Evolutionary conservation across 2,888 invertebrate species (phyloP), one percentile per base, ranked within the genome.

Genomic region (Stenurella melanura): DNA sequence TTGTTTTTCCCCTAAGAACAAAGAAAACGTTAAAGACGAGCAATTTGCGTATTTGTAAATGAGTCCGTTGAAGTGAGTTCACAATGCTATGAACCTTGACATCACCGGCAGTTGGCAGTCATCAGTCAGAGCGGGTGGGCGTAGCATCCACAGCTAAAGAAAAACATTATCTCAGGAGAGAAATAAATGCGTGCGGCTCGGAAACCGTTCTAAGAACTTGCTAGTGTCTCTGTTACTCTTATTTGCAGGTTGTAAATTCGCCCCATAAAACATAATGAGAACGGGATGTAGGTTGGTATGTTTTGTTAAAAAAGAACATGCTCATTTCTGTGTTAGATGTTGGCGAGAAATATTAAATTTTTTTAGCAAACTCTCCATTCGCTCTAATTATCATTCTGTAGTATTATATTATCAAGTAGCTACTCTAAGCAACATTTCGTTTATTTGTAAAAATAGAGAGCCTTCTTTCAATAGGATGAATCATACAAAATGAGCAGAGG

Each of bases 181-280:
- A 72, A 72, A 72, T 72, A 63, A 72, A 72, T 56, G 72, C 72
- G 61, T 56, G 70, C 9, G 30, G 30, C 67, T 54, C 60, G 19
- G 42, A 38, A 54, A 63, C 63, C 42, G 63, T 72, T 72, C 72
- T 50, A 50, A 72, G 72, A 72, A 63, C 63, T 63, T n/a, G 63
- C 72, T 63, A 54, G 63, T 72, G 58, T 70, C 70, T 72, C 54
- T 63, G 61, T 56, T 72, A 72, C 72, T 72, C 63, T 72, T 72
- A 72, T 72, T 63, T 72, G 72, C 72, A 72, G 72, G 72, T 72
- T 72, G 63, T 72, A 72, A 72, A 72, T 72, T 72, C 63, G 63
- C 18, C 61, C 60, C 54, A 72, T 72, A 72, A 72, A 72, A 72
- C 72, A 72, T 63, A 72, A 72, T 63, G 63, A 72, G 58, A 17